A percentile compares a stretch with the other conserved stretches of the same genome.
Conservation (phyloP, 1,140 invertebrate genomes). For the Drosophila gunungcola region DNA sequence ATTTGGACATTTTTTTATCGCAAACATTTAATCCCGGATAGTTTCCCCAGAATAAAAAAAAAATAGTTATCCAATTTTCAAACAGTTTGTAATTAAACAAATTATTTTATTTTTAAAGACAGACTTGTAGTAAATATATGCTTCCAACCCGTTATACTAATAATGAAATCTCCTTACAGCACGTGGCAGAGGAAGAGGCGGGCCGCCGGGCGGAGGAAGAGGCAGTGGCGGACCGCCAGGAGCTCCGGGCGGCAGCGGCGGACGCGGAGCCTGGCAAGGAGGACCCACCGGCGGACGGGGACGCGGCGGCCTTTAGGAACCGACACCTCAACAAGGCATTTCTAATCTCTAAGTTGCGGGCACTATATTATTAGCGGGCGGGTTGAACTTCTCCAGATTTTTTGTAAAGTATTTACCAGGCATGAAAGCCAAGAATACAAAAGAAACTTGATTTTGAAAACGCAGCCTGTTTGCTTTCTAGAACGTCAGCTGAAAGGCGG, state of each 20-base stretch:
- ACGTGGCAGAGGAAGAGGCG: conserved; percentile 83
- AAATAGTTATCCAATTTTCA: not conserved
- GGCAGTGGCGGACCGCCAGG: conserved; percentile 75
- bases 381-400: conserved; percentile 45
- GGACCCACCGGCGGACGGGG: conserved; percentile 83
- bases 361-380: conserved; percentile 59
- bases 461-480: conserved; percentile 1
- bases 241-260: conserved; percentile 79
- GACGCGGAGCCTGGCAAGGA: conserved; percentile 84
- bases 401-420: conserved; percentile 41
- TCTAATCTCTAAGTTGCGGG: conserved; percentile 64
- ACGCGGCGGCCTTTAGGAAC: conserved; percentile 78
- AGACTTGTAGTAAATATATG: not conserved
- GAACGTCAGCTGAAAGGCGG: conserved; percentile 14
- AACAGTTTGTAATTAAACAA: not conserved
- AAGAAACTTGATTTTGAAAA: conserved; percentile 54
- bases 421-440: conserved; percentile 31
- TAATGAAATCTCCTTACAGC: conserved; percentile 45
- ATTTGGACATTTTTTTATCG: no score
- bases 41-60: no score
- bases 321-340: conserved; percentile 20
- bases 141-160: not conserved
- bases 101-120: conserved; percentile 2
- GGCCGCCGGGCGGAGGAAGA: conserved; percentile 72
- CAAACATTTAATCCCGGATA: no score